A percentile compares a stretch with the other conserved stretches of the same genome.
These are phyloP conservation scores for Lucifuga dentata DNA, from an alignment of 2,113 vertebrate genomes.

Conservation along the genomic window DNA sequence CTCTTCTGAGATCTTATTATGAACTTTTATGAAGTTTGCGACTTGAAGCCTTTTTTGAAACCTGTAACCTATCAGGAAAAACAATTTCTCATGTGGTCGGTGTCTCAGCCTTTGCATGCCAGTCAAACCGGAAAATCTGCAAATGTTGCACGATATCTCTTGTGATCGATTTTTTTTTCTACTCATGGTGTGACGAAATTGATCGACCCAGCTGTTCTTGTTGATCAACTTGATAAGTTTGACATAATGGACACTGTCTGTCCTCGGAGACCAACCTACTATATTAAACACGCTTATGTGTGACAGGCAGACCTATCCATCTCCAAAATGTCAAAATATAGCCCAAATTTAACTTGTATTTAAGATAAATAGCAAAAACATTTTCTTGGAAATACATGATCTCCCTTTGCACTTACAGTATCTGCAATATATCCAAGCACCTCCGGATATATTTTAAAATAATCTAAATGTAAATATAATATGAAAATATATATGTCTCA, in stretches of 20 bases:
- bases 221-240: slow-evolving; percentile 26
- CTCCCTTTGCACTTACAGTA: no score
- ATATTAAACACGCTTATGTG: slow-evolving; percentile 21
- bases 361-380: no score
- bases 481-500: no score
- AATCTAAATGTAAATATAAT: no score
- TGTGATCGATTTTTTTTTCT: accelerated
- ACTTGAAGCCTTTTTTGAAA: background rate
- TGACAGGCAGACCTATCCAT: background rate
- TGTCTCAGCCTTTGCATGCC: no score
- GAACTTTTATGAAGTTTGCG: slow-evolving; percentile 21
- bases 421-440: no score
- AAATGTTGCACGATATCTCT: background rate
- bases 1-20: background rate
- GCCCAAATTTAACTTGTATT: no score
- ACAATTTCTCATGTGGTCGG: background rate
- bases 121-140: background rate
- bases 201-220: slow-evolving; percentile 12
- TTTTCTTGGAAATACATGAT: no score
- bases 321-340: no score
- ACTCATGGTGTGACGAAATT: background rate
- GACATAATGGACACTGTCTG: slow-evolving; percentile 3
- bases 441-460: no score
- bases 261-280: slow-evolving; percentile 37
- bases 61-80: background rate